These are phyloP conservation scores for Oplegnathus fasciatus DNA, from an alignment of 2,113 vertebrate species.

Conservation along the genomic window DNA sequence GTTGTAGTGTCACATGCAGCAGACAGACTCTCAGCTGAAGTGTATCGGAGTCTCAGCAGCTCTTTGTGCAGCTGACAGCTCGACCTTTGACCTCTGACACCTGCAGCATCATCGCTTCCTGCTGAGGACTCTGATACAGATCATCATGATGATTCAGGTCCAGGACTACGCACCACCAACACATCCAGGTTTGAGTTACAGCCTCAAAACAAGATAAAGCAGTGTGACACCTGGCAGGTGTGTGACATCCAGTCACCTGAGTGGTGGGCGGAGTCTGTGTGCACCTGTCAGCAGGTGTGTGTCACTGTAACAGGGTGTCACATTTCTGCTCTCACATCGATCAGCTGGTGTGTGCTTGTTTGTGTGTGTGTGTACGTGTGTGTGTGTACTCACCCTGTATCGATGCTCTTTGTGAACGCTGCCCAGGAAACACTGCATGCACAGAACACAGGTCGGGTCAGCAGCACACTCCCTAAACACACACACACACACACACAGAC, in stretches of 20 bases:
- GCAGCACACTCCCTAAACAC: constrained; percentile 93
- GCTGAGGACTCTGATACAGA: too few relatives aligned
- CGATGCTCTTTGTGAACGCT: constrained; percentile 96
- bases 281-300: too few relatives aligned
- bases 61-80: constrained; percentile 14
- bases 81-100: constrained; percentile 5
- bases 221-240: neutral
- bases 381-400: constrained; percentile 90
- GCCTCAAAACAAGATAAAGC: too few relatives aligned
- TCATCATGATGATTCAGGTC: neutral
- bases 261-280: too few relatives aligned
- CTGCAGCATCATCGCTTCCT: neutral
- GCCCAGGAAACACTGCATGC: constrained; percentile 98
- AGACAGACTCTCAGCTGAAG: constrained; percentile 9
- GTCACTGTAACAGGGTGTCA: too few relatives aligned
- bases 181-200: too few relatives aligned
- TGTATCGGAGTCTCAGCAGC: neutral
- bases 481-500: constrained; percentile 53
- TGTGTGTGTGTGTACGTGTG: neutral
- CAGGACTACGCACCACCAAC: too few relatives aligned
- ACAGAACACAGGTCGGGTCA: constrained; percentile 97
- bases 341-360: neutral
- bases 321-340: neutral
- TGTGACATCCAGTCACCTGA: neutral
- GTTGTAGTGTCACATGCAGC: constrained; percentile 20